Evolutionary conservation across 2,888 invertebrate genomes (phyloP), one percentile per base, ranked within the genome.

Genomic region (Epistrophe grossulariae): DNA sequence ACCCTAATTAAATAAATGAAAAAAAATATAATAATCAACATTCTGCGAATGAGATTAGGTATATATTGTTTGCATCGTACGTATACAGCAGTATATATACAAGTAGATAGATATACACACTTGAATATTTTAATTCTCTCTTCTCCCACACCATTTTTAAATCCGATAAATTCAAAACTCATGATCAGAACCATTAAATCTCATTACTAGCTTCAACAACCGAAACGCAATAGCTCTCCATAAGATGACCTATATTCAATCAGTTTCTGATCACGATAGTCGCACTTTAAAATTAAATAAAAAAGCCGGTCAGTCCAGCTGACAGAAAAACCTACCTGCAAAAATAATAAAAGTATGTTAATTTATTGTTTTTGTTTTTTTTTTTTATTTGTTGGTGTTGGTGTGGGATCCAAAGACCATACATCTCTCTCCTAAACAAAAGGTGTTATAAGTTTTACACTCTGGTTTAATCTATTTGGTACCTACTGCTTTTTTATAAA

Each of bases 121-220:
- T 62, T 40, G 6, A 62, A 40, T 31, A 35, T 43, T 1, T 62
- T 24, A 43, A 62, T 43, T 43, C 40, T 31, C 78, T 78, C 72
- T 68, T 83, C n/a, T n/a, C 82, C 72, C 82, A 83, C 82, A 68
- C 57, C 28, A 59, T 43, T 40, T 70, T 45, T 19, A 55, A 13
- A 8, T 45, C 35, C 43, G 68, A 19, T 24, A 43, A 50, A 68
- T 68, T 28, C n/a, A 71, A 24, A 71, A 45, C 35, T 48, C 79
- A 57, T 40, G 57, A 79, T 35, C 64, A 35, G 19, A 57, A 57
- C 79, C 76, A 83, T 87, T 79, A 76, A 71, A 74, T 52, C 48
- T 79, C 72, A 87, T 87, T 87, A 87, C 68, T 64, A 38, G 62
- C 60, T 79, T 55, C 66, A 68, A 43, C 66, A 76, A 76, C 71